These are phyloP conservation scores for Onychomys arenicola DNA, from an alignment of 2,797 vertebrate genomes.

Conservation along the genomic window DNA sequence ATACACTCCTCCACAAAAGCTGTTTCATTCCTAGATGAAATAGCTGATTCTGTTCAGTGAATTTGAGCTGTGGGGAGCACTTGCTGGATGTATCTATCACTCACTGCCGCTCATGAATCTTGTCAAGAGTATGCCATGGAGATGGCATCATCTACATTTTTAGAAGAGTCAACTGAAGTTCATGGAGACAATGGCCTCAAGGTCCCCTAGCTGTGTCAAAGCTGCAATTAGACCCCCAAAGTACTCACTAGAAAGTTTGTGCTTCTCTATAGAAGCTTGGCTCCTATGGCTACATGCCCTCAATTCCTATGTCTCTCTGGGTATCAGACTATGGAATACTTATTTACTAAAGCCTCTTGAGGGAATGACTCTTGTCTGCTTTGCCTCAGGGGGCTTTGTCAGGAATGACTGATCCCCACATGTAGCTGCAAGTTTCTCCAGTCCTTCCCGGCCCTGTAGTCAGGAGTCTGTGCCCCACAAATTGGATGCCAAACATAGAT, in stretches of 20 bases:
- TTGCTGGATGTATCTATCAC: neutral
- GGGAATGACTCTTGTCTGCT: neutral
- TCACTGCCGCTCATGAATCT: neutral
- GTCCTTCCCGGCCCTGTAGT: too few relatives aligned
- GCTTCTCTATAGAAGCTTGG: neutral
- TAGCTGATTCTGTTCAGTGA: neutral
- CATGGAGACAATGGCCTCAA: neutral
- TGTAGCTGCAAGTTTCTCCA: too few relatives aligned
- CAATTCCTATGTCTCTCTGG: neutral
- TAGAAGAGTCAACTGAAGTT: neutral
- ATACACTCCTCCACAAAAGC: neutral
- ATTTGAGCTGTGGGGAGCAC: neutral
- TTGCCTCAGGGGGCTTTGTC: neutral
- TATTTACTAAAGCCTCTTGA: neutral
- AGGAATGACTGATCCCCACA: neutral
- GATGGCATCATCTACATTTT: neutral
- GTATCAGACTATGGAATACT: neutral
- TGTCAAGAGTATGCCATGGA: neutral
- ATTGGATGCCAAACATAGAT: too few relatives aligned
- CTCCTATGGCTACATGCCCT: neutral
- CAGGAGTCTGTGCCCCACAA: too few relatives aligned
- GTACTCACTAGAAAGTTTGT: neutral
- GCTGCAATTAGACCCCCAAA: neutral
- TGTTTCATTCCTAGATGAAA: conserved; percentile 61
- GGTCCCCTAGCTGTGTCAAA: neutral